Conservation (phyloP, 2,113 vertebrate species). For the Podarcis raffonei region DNA sequence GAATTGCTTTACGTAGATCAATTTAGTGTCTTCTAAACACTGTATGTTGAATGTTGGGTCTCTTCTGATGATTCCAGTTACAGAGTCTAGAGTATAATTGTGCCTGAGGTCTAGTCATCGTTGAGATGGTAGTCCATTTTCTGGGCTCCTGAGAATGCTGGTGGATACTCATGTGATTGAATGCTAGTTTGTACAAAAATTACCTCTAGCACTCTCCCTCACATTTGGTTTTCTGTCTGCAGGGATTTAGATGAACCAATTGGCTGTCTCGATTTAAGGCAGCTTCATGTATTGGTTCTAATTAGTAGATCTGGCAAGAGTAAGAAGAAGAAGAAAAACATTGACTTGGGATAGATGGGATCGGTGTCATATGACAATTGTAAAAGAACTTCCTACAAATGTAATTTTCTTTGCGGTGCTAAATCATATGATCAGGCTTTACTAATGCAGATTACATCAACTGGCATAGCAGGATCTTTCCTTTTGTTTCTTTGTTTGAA, state of each 20-base stretch:
- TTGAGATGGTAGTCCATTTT: background rate
- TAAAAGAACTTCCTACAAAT: background rate
- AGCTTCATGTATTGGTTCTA: background rate
- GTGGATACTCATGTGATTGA: background rate
- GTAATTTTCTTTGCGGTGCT: background rate
- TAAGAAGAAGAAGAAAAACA: fast-evolving
- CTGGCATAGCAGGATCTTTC: too few relatives aligned
- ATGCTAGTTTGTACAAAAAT: background rate
- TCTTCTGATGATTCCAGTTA: constrained; percentile 40
- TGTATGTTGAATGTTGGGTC: background rate
- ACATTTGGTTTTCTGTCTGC: background rate
- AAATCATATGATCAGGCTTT: background rate
- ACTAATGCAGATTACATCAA: background rate
- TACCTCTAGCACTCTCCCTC: background rate
- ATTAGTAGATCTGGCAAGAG: background rate
- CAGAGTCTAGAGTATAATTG: fast-evolving
- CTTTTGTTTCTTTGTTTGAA: background rate
- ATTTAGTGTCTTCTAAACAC: constrained; percentile 24
- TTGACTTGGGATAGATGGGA: background rate
- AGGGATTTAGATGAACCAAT: background rate
- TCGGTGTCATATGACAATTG: fast-evolving
- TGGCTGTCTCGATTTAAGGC: too few relatives aligned
- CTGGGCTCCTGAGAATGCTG: background rate
- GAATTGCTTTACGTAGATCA: constrained; percentile 44
- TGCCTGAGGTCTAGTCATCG: background rate